Evolutionary conservation across 2,888 invertebrate genomes (phyloP).

Genomic region (Colostygia pectinataria): DNA sequence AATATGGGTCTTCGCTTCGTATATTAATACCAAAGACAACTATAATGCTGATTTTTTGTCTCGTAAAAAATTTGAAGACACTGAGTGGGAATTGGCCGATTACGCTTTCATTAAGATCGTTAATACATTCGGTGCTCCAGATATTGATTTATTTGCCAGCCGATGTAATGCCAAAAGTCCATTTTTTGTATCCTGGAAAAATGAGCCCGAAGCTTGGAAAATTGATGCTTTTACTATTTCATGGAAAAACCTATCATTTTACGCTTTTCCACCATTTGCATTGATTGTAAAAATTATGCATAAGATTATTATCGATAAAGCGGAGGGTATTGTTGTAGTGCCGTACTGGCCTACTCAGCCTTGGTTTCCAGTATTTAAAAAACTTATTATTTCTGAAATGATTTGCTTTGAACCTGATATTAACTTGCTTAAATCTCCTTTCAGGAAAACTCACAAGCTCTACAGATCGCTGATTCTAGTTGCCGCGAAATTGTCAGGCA

Average conservation of each 20-base stretch:
- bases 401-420: neutral
- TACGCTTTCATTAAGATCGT: neutral
- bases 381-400: neutral
- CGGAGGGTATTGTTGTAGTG: neutral
- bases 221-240: neutral
- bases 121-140: neutral
- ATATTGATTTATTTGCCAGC: neutral
- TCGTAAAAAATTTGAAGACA: neutral
- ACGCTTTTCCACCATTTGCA: neutral
- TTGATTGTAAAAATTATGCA: neutral
- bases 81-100: neutral
- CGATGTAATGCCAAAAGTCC: neutral
- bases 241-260: neutral
- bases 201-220: neutral
- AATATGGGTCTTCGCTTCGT: neutral
- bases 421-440: neutral
- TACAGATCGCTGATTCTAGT: neutral
- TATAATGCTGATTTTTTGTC: neutral
- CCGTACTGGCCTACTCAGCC: neutral
- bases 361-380: neutral
- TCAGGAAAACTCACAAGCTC: neutral
- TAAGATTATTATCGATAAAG: neutral
- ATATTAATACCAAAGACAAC: neutral
- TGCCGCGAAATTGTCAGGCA: neutral
- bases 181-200: neutral